These are phyloP conservation scores for Bagarius yarrelli DNA, from an alignment of 2,113 vertebrate genomes.

Conservation along the genomic window DNA sequence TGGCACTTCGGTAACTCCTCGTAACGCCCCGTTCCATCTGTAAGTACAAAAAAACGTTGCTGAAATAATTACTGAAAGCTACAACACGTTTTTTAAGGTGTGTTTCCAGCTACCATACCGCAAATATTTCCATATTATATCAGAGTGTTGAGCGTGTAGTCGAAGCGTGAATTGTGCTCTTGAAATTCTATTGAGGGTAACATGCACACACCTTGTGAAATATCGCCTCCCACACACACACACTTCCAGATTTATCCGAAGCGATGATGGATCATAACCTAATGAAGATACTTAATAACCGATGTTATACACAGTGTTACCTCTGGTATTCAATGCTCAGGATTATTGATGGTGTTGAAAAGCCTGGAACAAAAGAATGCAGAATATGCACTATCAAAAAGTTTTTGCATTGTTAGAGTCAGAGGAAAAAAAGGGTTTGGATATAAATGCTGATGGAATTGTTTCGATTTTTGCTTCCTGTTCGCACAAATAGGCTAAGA, in stretches of 20 bases:
- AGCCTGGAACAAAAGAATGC: slow-evolving; percentile 45
- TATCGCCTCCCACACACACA: slow-evolving; percentile 8
- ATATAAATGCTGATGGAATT: background rate
- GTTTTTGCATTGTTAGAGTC: slow-evolving; percentile 3
- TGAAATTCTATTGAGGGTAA: background rate
- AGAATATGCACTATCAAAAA: slow-evolving; percentile 41
- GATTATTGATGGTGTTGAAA: slow-evolving; percentile 58
- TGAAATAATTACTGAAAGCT: background rate
- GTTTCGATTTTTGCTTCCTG: background rate
- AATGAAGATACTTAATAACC: background rate
- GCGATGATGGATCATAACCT: slow-evolving; percentile 31
- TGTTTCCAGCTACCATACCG: background rate
- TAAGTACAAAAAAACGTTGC: background rate
- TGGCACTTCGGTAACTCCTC: slow-evolving; percentile 50
- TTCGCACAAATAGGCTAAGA: background rate
- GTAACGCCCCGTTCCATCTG: slow-evolving; percentile 30
- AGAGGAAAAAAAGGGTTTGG: too few species aligned
- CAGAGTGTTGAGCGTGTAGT: background rate
- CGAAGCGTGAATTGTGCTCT: background rate
- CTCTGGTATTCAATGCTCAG: slow-evolving; percentile 39
- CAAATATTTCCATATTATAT: background rate
- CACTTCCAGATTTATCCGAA: slow-evolving; percentile 9
- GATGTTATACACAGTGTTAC: slow-evolving; percentile 7
- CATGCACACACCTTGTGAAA: slow-evolving; percentile 1
- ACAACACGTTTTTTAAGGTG: background rate